Conservation (phyloP, 1,140 invertebrate species). For the Anoplolepis gracilipes region DNA sequence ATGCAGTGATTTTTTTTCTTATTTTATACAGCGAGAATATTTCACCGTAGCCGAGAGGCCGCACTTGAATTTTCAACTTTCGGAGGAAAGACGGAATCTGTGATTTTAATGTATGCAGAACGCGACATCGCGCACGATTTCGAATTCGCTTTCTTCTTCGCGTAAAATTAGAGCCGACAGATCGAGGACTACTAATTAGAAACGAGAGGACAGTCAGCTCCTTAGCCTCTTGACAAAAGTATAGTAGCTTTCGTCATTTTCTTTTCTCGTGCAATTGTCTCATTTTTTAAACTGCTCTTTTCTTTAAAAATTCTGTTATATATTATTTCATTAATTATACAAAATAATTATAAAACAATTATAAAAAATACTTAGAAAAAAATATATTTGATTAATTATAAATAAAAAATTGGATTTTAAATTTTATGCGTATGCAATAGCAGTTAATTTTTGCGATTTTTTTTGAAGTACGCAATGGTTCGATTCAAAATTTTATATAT, state of each 20-base stretch:
- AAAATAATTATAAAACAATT: too few species aligned
- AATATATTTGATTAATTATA: background rate
- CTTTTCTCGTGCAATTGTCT: background rate
- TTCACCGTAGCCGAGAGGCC: background rate
- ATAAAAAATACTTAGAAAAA: too few species aligned
- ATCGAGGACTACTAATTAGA: slow-evolving; percentile 26
- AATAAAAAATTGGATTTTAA: background rate
- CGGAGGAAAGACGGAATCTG: background rate
- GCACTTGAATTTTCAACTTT: slow-evolving; percentile 59
- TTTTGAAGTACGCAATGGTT: too few species aligned
- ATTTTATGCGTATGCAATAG: background rate
- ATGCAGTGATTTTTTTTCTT: background rate
- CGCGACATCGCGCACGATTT: slow-evolving; percentile 35
- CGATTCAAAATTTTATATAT: too few species aligned
- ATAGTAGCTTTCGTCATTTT: background rate
- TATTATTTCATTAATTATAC: too few species aligned
- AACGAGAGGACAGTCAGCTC: background rate
- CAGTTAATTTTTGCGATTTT: too few species aligned
- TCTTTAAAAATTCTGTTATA: background rate
- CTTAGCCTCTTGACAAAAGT: background rate
- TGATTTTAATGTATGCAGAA: slow-evolving; percentile 51
- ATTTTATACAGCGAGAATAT: background rate
- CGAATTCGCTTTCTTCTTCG: slow-evolving; percentile 65
- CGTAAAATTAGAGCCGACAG: slow-evolving; percentile 51
- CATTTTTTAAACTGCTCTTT: background rate